Base-by-base conservation (phyloP, 2,888 invertebrate genomes). In the Tricholauxania praeusta region DNA sequence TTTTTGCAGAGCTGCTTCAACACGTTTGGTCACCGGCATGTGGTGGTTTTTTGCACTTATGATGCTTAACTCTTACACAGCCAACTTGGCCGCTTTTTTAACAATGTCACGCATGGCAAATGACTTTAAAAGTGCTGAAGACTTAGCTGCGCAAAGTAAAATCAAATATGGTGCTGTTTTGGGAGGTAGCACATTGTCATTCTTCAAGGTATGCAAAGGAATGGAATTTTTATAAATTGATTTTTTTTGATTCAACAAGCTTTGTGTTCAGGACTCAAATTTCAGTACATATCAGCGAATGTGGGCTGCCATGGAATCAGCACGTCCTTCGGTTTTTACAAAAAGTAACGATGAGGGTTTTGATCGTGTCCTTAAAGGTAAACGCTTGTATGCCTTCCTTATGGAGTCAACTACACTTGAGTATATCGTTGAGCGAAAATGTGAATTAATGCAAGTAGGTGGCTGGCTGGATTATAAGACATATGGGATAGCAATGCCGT, bases 361-460 rank as follows among this genome's bases (percentile, higher is more conserved):
- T 1, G 94, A 96, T 15, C 90, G 95, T 74, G 98, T 98, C 0
- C 82, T 91, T 69, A 93, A 92, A 86, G 92, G 91, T 57, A 94
- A 94, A 85, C 90, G 93, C 68, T 90, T 90, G 71, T 99, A 97
- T 86, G 99, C 99, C 4, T 99, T 94, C 86, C 89, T 99, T 62
- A 98, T 98, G 96, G 99, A 99, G 89, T 97, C 97, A 8, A 94
- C 97, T 0, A 93, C 94, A 1, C 93, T 99, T 77, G 98, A 99
- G 87, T 99, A 98, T 87, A 93, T 93, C 80, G 90, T 94, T 76
- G 94, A 96, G 86, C 90, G 94, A 75, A 91, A 95, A 81, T 98
- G 97, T 83, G 93, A 95, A 64, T 89, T 97, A 76, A 93, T 91
- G 83, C 93, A 95, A 89, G 92, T 95, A 12, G 95, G 96, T 0